Evolutionary conservation across 2,888 invertebrate species (phyloP), one percentile per base, ranked within the genome.

Genomic region (Saturnia pavonia): DNA sequence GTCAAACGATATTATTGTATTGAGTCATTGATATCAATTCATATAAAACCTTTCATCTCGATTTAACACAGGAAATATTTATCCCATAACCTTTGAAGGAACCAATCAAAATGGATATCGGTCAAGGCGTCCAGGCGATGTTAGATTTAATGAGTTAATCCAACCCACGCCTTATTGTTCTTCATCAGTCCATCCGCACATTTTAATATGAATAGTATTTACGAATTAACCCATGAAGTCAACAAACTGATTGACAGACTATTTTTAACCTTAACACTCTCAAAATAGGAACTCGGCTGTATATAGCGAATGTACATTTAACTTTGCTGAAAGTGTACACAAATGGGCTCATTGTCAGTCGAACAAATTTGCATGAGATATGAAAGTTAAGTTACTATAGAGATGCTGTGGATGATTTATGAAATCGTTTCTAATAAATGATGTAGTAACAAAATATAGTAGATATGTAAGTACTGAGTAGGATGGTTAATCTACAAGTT

Each of bases 151-250:
- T 91, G 91, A 91, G 89, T 90, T 89, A 90, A 90, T 89, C 83
- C 88, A 75, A 81, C 93, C 93, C 90, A 94, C 93, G 88, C 92
- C 91, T 85, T 87, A 93, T 93, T 94, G 92, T 93, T 92, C 89
- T 87, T 81, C 83, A 87, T 86, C 83, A 85, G 86, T 88, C 80
- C 85, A 90, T 92, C 92, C 88, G 87, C 85, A 88, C 84, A 89
- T 90, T 89, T 86, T 88, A 91, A 89, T 90, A 89, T 88, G 86
- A 88, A 89, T 87, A 85, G 78, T 85, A 82, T 79, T 77, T 75
- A 80, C 84, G 80, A 82, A 81, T 27, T 48, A 77, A 74, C 69
- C 22, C 16, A 6, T 71, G 51, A 65, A 19, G 6, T 11, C 42
- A 25, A 42, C 51, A 66, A 40, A 57, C 40, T 27, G 11, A 19